Conservation (phyloP, 2,888 invertebrate genomes). For the Drosophila pseudotalamancana region DNA sequence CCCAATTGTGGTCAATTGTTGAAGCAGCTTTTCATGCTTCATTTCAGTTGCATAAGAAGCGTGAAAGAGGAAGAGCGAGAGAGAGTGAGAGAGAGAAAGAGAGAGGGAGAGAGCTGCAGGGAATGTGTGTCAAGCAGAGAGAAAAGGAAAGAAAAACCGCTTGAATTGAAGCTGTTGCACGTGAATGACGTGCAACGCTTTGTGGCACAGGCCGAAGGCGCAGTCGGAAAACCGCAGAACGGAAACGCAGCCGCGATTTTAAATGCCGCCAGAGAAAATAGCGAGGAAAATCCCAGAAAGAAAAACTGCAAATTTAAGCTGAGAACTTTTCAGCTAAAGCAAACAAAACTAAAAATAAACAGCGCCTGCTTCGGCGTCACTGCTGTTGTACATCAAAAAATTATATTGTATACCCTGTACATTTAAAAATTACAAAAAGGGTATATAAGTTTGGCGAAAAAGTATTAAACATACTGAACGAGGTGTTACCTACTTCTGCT, state of each 20-base stretch:
- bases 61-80: slow-evolving; percentile 12
- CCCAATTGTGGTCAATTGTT: slow-evolving; percentile 78
- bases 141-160: background rate
- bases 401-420: no score
- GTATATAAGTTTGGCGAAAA: no score
- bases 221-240: slow-evolving; percentile 33
- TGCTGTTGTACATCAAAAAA: no score
- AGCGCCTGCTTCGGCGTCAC: slow-evolving; percentile 7
- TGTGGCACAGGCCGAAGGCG: slow-evolving; percentile 25
- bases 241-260: slow-evolving; percentile 56
- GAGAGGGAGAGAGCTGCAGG: slow-evolving; percentile 18
- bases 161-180: slow-evolving; percentile 23
- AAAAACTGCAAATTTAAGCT: slow-evolving; percentile 18
- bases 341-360: slow-evolving; percentile 23
- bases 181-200: slow-evolving; percentile 33
- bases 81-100: background rate
- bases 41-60: slow-evolving; percentile 68
- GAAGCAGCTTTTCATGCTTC: slow-evolving; percentile 60
- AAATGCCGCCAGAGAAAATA: slow-evolving; percentile 46
- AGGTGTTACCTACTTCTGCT: no score
- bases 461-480: no score
- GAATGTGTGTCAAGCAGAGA: slow-evolving; percentile 61
- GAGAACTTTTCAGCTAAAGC: background rate
- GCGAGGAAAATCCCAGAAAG: slow-evolving; percentile 1
- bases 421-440: no score